Base-by-base conservation (phyloP, 2,888 invertebrate species). In the Catocala fraxini region DNA sequence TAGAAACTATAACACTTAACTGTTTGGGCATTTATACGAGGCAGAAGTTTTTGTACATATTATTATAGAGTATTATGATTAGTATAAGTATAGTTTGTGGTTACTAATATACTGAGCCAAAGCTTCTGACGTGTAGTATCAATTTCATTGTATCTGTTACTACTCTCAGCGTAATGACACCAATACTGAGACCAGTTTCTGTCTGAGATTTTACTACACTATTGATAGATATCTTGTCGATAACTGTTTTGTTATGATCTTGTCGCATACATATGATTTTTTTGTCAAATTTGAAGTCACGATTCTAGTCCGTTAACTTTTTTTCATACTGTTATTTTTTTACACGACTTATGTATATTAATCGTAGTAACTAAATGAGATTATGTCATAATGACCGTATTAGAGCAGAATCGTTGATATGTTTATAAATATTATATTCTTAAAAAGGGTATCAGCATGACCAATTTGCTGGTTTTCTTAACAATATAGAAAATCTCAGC, bases 1-100 rank as follows among this genome's bases (percentile, higher is more conserved):
- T 63, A 65, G 63, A 63, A 70, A 71, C 65, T 62, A 61, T 66
- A 71, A 71, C 71, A 65, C 56, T 56, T 60, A 65, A 66, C 68
- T 69, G 70, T 62, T 64, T 70, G 61, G 56, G 61, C 52, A 15
- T 67, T 68, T 56, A 64, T 54, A 47, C 6, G 6, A 49, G 10
- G 64, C 59, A 43, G 35, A 9, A 56, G 62, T 74, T 71, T 74
- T 68, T 74, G 60, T 43, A 59, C 46, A 54, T 64, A 15, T 59
- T 53, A 45, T 62, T 57, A 51, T 25, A 25, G 3, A 55, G 55
- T 74, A 59, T 35, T 46, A 54, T 48, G 54, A 64, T 35, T 53
- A 71, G 68, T 70, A 70, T 53, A 15, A 62, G 42, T 56, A 51
- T 43, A 15, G 25, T 56, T 43, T 56, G 53, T 49, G 34, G 42